Evolutionary conservation across 2,797 vertebrate species (phyloP), one percentile per base, ranked within the genome.

Genomic region (Cossypha dichroa): DNA sequence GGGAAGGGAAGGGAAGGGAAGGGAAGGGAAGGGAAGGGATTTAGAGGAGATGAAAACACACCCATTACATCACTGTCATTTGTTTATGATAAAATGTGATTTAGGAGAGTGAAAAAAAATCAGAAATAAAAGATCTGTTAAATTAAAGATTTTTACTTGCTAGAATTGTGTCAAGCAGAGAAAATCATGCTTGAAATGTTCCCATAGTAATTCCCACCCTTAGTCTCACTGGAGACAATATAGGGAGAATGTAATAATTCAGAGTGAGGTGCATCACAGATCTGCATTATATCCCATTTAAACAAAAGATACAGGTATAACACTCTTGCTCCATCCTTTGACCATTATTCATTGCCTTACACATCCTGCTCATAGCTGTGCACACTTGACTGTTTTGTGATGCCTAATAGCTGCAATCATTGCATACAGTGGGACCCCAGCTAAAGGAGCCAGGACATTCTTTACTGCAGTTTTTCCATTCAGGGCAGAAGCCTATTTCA

Each of bases 401-500:
- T 20, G 15, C 10, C 33, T 80, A 92, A 85, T 46, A 80, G 33
- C 28, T 63, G 68, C 59, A 72, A 46, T 79, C 58, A 91, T 80
- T 94, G 85, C 78, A 36, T 15, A 91, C 31, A 92, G 79, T 48
- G 26, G 33, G 23, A n/a, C 11, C 31, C 17, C 13, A 89, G 63
- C 64, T 92, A 89, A 96, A 95, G 69, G 48, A 90, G 28, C 26
- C 76, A 56, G 31, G 67, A 45, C 34, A 85, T 66, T 63, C 56
- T 73, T 89, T 75, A 91, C 73, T 85, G 92, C 77, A 10, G 8
- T 91, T 81, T 88, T 16, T 59, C 79, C 79, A 54, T 86, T 92
- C 89, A 62, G 21, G 29, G 91, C 40, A 91, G 36, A 95, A 96
- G 90, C 36, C 10, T 55, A 74, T 89, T 92, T 95, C 70, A 77